Conservation (phyloP, 1,140 invertebrate species). For the Drosophila watanabei region DNA sequence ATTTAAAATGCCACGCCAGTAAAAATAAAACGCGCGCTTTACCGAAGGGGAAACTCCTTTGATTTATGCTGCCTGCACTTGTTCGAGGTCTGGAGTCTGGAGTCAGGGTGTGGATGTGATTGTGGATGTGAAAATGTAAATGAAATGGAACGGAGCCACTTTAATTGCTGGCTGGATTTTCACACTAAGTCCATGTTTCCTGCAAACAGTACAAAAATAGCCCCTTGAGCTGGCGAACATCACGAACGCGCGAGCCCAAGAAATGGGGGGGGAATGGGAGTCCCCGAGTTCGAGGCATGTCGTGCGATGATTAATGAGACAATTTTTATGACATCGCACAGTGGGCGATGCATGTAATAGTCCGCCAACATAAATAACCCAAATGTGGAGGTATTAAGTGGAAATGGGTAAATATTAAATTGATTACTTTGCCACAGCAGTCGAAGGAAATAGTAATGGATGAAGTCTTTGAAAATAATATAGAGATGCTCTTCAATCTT, state of each 20-base stretch:
- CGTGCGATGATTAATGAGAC: constrained; percentile 81
- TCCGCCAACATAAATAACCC: constrained; percentile 20
- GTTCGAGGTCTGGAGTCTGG: constrained; percentile 25
- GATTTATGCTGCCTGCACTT: constrained; percentile 78
- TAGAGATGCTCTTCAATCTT: neutral
- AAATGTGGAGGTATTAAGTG: constrained; percentile 28
- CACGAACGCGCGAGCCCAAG: constrained; percentile 27
- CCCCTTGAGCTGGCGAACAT: constrained; percentile 26
- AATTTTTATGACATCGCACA: constrained; percentile 74
- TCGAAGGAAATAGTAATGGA: neutral
- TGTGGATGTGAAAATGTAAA: constrained; percentile 3
- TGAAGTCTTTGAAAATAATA: neutral
- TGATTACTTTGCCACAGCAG: constrained; percentile 16
- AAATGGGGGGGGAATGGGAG: constrained; percentile 11
- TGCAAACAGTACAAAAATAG: constrained; percentile 65
- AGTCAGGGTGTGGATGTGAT: neutral
- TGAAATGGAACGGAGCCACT: constrained; percentile 55
- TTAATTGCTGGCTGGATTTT: constrained; percentile 76
- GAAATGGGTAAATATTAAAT: constrained; percentile 38
- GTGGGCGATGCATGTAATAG: constrained; percentile 37
- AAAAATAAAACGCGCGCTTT: constrained; percentile 52
- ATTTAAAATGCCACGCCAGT: constrained; percentile 63
- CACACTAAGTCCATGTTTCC: constrained; percentile 81
- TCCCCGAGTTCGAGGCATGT: constrained; percentile 41
- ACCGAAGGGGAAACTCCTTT: constrained; percentile 44